Evolutionary conservation across 2,888 invertebrate genomes (phyloP).

Genomic region (Erebia aethiops): DNA sequence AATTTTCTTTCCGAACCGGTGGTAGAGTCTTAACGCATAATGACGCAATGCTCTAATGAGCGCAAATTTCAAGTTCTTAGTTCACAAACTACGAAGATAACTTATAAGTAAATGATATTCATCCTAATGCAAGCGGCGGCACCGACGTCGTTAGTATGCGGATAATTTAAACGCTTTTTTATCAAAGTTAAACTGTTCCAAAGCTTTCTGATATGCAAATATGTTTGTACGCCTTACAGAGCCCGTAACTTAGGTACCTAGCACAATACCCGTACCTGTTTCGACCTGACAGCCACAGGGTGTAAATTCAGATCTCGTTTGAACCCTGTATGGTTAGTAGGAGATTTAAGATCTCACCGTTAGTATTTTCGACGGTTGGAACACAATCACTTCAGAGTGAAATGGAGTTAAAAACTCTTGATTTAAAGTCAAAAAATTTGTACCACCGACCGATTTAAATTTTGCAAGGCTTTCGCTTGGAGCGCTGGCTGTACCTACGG

Average conservation of each 20-base stretch:
- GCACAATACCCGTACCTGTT: neutral
- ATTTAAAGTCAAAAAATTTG: no score
- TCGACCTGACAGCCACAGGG: neutral
- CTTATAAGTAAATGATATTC: constrained; percentile 5
- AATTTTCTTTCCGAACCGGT: no score
- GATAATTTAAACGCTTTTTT: constrained; percentile 14
- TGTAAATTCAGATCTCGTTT: neutral
- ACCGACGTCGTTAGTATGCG: constrained; percentile 14
- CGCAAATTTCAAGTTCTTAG: neutral
- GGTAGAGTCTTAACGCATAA: no score
- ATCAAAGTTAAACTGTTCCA: constrained; percentile 4
- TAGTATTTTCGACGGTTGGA: neutral
- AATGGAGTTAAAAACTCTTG: no score
- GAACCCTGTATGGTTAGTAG: neutral
- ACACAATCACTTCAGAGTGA: no score
- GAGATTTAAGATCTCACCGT: neutral
- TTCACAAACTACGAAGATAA: constrained; percentile 3
- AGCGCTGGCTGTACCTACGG: no score
- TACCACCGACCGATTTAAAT: no score
- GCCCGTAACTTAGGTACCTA: neutral
- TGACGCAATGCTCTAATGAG: no score
- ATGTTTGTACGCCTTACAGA: neutral
- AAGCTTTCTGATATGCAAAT: constrained; percentile 12
- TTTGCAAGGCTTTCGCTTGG: no score
- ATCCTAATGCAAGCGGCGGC: neutral